Evolutionary conservation across 2,888 invertebrate species (phyloP).

Genomic region (Linnaemya vulpina): DNA sequence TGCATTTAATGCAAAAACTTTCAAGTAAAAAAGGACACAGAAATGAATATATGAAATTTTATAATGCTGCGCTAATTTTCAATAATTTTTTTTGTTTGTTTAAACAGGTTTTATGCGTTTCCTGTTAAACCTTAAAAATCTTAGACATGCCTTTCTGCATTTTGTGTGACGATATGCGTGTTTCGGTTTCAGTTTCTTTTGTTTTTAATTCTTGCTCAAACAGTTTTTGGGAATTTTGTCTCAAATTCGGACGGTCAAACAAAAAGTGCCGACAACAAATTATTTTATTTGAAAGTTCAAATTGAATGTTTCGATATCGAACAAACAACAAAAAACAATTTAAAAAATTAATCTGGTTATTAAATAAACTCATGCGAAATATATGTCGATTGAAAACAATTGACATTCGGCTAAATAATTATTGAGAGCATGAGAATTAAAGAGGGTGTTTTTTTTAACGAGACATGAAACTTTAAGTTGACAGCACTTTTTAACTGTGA

Average conservation of each 20-base stretch:
- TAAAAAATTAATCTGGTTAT: conserved; percentile 39
- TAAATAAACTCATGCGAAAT: conserved; percentile 45
- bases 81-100: too few relatives aligned
- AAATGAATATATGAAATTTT: too few relatives aligned
- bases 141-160: too few relatives aligned
- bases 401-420: neutral
- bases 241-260: conserved; percentile 52
- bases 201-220: conserved; percentile 10
- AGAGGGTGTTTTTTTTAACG: too few relatives aligned
- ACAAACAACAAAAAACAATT: neutral
- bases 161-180: too few relatives aligned
- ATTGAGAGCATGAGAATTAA: neutral
- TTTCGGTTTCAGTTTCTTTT: conserved; percentile 4
- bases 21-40: too few relatives aligned
- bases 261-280: conserved; percentile 46
- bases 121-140: too few relatives aligned
- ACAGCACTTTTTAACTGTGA: too few relatives aligned
- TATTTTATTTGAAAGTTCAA: conserved; percentile 25
- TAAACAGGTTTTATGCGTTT: too few relatives aligned
- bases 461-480: too few relatives aligned
- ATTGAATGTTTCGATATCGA: conserved; percentile 6
- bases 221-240: conserved; percentile 25
- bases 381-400: conserved; percentile 32
- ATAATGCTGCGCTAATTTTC: too few relatives aligned
- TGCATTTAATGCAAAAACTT: too few relatives aligned